Base-by-base conservation (phyloP, 1,140 invertebrate genomes). In the Gonioctena quinquepunctata region DNA sequence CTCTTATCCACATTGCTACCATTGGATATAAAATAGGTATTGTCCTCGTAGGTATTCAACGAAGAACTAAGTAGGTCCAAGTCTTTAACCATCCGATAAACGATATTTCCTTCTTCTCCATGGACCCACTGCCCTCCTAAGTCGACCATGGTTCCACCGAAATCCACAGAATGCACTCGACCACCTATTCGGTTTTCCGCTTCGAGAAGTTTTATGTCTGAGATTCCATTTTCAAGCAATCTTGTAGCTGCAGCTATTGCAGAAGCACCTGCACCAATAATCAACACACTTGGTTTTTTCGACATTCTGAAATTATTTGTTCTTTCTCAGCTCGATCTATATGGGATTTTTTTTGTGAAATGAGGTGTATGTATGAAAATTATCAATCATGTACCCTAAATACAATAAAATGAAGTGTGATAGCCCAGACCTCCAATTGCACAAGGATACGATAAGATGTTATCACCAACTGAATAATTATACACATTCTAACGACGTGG, bases 131-230 rank as follows among this genome's bases (percentile, higher is more conserved):
- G 61, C 16, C 69, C 72, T n/a, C 95, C 94, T 13, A 96, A 70
- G 81, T 97, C 95, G 5, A 95, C 83, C 19, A 87, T 81, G 70
- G 86, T 86, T 3, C 88, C 86, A 1, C 85, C 89, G 76, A 90
- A 90, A 18, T 85, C 75, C 1, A 87, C 82, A 0, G 89, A 90
- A 59, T 86, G 68, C n/a, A 93, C 85, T 49, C 92, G 85, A 2
- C 91, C 93, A 7, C 93, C 93, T 60, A 93, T 88, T 69, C 91
- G 86, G 76, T 89, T 82, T 71, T 89, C 88, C 0, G 91, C 93
- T 83, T 96, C 94, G 22, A 94, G 73, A 57, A 90, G 76, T 0
- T 82, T 78, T 1, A 90, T 74, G 79, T 90, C 84, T 1, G 74
- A 73, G 52, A 89, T 84, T 0, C 87, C 88, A 72, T 86, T 84